Base-by-base conservation (phyloP, 2,888 invertebrate genomes). In the Selenia dentaria region DNA sequence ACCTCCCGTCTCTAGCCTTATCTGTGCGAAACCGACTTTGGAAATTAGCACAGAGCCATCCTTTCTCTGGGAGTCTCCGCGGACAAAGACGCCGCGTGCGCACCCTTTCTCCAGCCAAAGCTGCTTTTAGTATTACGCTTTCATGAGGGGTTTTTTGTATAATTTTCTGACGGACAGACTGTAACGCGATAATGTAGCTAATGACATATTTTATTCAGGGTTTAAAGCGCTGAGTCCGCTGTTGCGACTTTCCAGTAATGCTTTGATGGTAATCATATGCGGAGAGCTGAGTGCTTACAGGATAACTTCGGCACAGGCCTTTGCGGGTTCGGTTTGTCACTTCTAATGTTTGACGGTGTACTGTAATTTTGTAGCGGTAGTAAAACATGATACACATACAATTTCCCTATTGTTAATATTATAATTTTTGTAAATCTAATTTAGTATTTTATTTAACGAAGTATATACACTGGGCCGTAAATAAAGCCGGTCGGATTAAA, bases 11-110 rank as follows among this genome's bases (percentile, higher is more conserved):
- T 79, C 82, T 79, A 79, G 80, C 80, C 83, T 89, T 89, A 89
- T 89, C 89, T 88, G 83, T 75, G 79, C 75, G 79, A 81, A 82
- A 83, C 84, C 83, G 87, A 83, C 74, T 89, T 89, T 84, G 85
- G 82, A 83, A 90, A 90, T 89, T 89, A 88, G 89, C 87, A 79
- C 80, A 67, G 74, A 74, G 71, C 67, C 76, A 76, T 76, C 79
- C 79, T 77, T 75, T 74, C 73, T 67, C 68, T 63, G 45, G 28
- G 35, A 25, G 37, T 47, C 67, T 63, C 64, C 22, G 26, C 28
- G 64, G 64, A 69, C 71, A 70, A 70, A 70, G 73, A 70, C 63
- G 79, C 71, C 83, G 87, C 85, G 68, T 81, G 85, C 87, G 88
- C 86, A 87, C 83, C 82, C 79, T 75, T 81, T 79, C 75, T 78